Base-by-base conservation (phyloP, 2,797 vertebrate species). In the Arremon brunneinucha region DNA sequence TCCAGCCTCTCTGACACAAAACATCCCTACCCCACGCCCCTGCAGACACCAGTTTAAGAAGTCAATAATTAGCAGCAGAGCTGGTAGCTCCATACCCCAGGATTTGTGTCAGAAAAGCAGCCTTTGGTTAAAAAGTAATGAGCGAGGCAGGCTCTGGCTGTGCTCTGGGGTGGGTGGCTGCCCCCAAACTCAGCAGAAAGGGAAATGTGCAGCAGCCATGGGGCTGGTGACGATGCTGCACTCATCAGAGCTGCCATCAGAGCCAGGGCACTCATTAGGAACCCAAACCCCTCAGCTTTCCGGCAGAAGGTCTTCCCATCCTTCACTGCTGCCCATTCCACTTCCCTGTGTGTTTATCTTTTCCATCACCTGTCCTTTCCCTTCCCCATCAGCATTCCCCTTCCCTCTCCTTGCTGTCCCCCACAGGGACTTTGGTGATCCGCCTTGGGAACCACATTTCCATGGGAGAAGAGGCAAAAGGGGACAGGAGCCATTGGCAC, bases 151-250 rank as follows among this genome's bases (percentile, higher is more conserved):
- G 74, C 75, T 76, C 81, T 4, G 11, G 57, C 67, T 60, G 23
- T 5, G 49, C 8, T 20, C 75, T 43, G 70, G 80, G 35, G 57
- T 7, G 0, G 5, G 14, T 1, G 0, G 21, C 50, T 1, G 1
- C 19, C 21, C 67, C 28, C 11, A 12, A 13, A 49, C 39, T 21
- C 32, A 0, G 9, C 47, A 47, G 60, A 63, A 75, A 84, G 39
- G 27, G 63, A 56, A 71, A 26, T 0, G 27, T 7, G 19, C 11
- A 14, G 50, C 8, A 3, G n/a, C n/a, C 22, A 4, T 47, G 49
- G 19, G 68, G 37, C 32, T 93, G 78, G 30, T 71, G 79, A 88
- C 3, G 34, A 89, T 14, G 14, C 34, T 14, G 41, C 0, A 2
- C 78, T 93, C 1, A 0, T 81, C 70, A 94, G 41, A 57, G 34